These are phyloP conservation scores for Nomada ferruginata DNA, from an alignment of 2,888 invertebrate genomes.

Conservation along the genomic window DNA sequence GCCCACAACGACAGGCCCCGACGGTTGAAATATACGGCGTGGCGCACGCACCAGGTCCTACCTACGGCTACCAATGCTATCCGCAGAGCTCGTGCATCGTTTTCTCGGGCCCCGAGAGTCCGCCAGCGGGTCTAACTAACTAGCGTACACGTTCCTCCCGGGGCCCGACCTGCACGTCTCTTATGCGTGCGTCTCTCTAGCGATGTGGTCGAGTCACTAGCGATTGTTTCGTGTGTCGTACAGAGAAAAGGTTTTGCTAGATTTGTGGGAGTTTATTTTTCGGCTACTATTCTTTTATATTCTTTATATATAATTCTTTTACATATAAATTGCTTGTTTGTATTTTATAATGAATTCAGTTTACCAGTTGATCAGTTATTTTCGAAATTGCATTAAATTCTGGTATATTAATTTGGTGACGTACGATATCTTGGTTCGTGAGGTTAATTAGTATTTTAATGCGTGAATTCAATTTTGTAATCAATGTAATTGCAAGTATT, in stretches of 20 bases:
- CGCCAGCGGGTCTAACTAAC: constrained; percentile 77
- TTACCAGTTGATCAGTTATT: too few relatives aligned
- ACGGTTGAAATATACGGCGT: constrained; percentile 58
- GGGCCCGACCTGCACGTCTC: constrained; percentile 60
- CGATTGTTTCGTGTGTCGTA: background rate
- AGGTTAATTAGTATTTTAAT: too few relatives aligned
- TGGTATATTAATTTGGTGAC: too few relatives aligned
- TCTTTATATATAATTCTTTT: too few relatives aligned
- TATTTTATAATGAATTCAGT: too few relatives aligned
- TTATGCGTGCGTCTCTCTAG: constrained; percentile 58
- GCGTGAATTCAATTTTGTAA: too few relatives aligned
- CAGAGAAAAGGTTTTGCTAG: background rate
- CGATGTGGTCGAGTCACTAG: constrained; percentile 58
- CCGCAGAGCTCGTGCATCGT: constrained; percentile 61
- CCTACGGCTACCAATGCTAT: constrained; percentile 67
- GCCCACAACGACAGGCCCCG: constrained; percentile 25
- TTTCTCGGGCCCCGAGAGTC: constrained; percentile 66
- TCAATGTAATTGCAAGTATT: too few relatives aligned
- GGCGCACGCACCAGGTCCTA: constrained; percentile 65
- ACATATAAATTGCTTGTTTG: too few relatives aligned
- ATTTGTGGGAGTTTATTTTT: background rate
- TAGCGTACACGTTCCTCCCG: constrained; percentile 74
- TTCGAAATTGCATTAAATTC: too few relatives aligned
- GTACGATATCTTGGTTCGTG: too few relatives aligned
- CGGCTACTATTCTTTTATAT: too few relatives aligned